A percentile compares a stretch with the other conserved stretches of the same genome.
These are phyloP conservation scores for Caenorhabditis latens DNA, from an alignment of 1,140 invertebrate species.

Conservation along the genomic window DNA sequence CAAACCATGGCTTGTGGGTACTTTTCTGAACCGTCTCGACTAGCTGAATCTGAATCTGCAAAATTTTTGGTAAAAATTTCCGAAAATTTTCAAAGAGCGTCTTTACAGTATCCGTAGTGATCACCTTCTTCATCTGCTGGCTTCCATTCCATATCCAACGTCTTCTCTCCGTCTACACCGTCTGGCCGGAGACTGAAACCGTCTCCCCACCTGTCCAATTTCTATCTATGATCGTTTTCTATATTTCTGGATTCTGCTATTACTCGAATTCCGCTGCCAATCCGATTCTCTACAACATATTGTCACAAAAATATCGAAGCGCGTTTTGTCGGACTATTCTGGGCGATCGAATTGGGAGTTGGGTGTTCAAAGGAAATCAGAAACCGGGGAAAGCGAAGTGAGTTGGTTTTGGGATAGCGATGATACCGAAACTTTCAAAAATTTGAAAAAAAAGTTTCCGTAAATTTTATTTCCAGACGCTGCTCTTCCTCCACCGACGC, in stretches of 20 bases:
- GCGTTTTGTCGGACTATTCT: slow-evolving; percentile 67
- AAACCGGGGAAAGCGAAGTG: not conserved
- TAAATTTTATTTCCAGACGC: not conserved
- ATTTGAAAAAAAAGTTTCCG: not conserved
- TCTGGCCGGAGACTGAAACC: slow-evolving; percentile 43
- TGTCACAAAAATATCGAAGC: slow-evolving; percentile 65
- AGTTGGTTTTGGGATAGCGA: not conserved
- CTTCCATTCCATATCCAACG: slow-evolving; percentile 92
- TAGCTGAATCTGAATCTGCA: too few relatives aligned
- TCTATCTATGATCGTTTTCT: slow-evolving; percentile 62
- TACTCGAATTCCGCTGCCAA: slow-evolving; percentile 68
- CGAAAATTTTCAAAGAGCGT: too few relatives aligned
- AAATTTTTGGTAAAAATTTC: too few relatives aligned
- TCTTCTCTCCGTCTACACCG: slow-evolving; percentile 80
- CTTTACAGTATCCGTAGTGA: slow-evolving; percentile 88
- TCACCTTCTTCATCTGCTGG: slow-evolving; percentile 93
- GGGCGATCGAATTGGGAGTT: slow-evolving; percentile 49
- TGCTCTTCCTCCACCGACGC: slow-evolving; percentile 3
- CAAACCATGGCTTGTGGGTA: too few relatives aligned
- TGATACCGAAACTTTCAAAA: too few relatives aligned
- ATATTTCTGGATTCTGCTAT: slow-evolving; percentile 67
- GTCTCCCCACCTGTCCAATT: slow-evolving; percentile 60
- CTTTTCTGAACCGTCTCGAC: too few relatives aligned
- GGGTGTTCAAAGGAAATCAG: not conserved
- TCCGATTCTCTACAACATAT: slow-evolving; percentile 69